A percentile compares a stretch with the other conserved stretches of the same genome.
Conservation (phyloP, 2,888 invertebrate species). For the Cephus nigrinus region DNA sequence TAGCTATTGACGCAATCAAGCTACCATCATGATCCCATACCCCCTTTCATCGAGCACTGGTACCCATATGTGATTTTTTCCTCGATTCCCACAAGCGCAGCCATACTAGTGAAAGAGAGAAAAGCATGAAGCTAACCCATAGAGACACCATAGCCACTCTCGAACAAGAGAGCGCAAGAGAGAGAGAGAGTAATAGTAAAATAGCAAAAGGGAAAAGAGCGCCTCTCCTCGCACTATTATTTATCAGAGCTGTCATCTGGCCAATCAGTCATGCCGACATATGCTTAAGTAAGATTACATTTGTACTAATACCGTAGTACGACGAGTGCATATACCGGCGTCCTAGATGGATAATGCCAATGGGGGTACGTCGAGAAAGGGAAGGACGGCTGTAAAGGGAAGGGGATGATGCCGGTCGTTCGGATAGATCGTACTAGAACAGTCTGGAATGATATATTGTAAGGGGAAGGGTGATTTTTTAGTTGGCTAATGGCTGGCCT, state of each 20-base stretch:
- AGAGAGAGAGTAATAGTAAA: conserved; percentile 23
- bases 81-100: conserved; percentile 46
- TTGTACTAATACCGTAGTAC: conserved; percentile 55
- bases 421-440: conserved; percentile 19
- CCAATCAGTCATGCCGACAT: conserved; percentile 63
- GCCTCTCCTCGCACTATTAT: conserved; percentile 44
- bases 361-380: conserved; percentile 27
- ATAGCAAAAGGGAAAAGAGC: conserved; percentile 3
- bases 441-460: conserved; percentile 53
- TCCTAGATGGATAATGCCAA: conserved; percentile 4
- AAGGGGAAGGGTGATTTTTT: conserved; percentile 34
- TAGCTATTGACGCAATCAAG: conserved; percentile 48
- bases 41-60: conserved; percentile 30
- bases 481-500: conserved; percentile 55
- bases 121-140: not conserved
- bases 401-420: conserved; percentile 20
- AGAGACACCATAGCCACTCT: not conserved
- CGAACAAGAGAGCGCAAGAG: conserved; percentile 21
- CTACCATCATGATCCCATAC: conserved; percentile 49
- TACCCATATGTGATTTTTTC: conserved; percentile 57
- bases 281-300: conserved; percentile 65
- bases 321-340: conserved; percentile 2
- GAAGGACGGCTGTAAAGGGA: conserved; percentile 25
- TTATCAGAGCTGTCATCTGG: conserved; percentile 55
- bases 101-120: conserved; percentile 12